Evolutionary conservation across 2,113 vertebrate genomes (phyloP).

Genomic region (Butorides virescens): DNA sequence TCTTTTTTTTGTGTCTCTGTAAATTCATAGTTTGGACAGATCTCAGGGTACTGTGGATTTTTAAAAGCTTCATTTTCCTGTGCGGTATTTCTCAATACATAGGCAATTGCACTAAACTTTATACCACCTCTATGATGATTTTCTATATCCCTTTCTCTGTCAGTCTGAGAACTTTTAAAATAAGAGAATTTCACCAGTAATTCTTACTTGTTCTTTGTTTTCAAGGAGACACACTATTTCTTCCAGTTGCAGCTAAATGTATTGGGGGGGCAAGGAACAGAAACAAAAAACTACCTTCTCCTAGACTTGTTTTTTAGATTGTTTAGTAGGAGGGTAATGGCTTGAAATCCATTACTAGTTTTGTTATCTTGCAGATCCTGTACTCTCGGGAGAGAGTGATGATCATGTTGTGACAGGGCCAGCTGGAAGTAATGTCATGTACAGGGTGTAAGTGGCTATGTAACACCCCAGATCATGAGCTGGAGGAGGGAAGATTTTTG

Average conservation of each 20-base stretch:
- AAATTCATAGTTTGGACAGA: background rate
- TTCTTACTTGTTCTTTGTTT: slow-evolving; percentile 28
- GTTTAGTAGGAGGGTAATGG: slow-evolving; percentile 22
- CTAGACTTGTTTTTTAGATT: slow-evolving; percentile 19
- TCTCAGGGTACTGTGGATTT: background rate
- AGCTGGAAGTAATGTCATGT: slow-evolving; percentile 46
- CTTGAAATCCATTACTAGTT: slow-evolving; percentile 27
- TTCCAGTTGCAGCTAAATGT: slow-evolving; percentile 17
- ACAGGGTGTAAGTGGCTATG: background rate
- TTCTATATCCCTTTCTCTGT: background rate
- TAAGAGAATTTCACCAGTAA: background rate
- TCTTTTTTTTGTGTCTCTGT: background rate
- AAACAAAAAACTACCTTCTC: background rate
- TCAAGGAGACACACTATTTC: slow-evolving; percentile 28
- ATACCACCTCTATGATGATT: background rate
- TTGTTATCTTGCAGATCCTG: slow-evolving; percentile 27
- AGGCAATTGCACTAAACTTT: background rate
- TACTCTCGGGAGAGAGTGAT: slow-evolving; percentile 15
- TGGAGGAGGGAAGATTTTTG: background rate
- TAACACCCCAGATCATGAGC: slow-evolving; percentile 12
- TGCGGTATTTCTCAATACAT: background rate
- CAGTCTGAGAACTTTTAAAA: background rate
- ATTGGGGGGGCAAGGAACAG: background rate
- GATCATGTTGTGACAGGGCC: slow-evolving; percentile 32
- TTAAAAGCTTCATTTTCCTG: background rate